Conservation (phyloP, 1,140 invertebrate species). For the Amyelois transitella region DNA sequence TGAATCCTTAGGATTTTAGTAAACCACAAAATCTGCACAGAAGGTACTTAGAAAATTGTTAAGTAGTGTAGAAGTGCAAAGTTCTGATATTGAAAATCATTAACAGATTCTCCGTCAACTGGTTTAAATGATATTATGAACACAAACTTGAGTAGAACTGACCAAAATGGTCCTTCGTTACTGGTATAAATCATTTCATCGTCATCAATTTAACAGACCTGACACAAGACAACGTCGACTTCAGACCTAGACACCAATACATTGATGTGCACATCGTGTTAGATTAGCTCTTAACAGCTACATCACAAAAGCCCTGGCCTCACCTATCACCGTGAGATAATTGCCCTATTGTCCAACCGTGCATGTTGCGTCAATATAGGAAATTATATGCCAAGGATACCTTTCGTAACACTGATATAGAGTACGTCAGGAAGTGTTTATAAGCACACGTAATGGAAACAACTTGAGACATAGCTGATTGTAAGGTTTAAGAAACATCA, state of each 20-base stretch:
- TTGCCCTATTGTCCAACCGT: slow-evolving; percentile 7
- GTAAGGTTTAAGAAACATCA: neutral
- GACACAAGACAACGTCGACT: neutral
- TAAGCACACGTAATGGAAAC: neutral
- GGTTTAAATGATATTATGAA: no score
- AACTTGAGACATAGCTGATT: neutral
- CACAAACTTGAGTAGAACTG: no score
- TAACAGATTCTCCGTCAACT: no score
- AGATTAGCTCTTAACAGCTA: neutral
- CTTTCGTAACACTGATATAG: slow-evolving; percentile 3
- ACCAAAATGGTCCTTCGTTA: no score
- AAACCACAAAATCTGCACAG: neutral
- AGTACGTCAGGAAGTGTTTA: neutral
- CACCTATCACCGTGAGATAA: slow-evolving; percentile 7
- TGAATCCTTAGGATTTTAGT: neutral
- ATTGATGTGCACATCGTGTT: neutral
- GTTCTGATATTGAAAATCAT: no score
- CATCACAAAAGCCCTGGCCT: neutral
- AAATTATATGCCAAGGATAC: slow-evolving; percentile 10
- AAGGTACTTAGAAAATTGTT: no score
- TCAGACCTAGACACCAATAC: neutral
- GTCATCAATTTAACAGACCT: no score
- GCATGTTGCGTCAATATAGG: slow-evolving; percentile 8
- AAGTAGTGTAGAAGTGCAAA: no score
- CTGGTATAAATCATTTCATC: no score